Base-by-base conservation (phyloP, 2,888 invertebrate species). In the Trissolcus japonicus region DNA sequence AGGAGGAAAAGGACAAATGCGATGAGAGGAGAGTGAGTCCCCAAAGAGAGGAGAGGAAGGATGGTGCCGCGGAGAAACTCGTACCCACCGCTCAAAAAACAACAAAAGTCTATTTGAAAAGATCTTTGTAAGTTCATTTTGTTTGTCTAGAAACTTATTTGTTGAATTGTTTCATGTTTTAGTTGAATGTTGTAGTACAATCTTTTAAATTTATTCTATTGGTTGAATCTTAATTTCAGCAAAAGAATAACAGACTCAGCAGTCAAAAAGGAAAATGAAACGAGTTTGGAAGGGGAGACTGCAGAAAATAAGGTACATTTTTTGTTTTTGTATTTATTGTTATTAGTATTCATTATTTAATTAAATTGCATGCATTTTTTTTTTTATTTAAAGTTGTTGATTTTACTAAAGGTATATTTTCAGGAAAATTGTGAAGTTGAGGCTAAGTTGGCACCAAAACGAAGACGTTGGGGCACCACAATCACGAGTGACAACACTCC, bases 401-500 rank as follows among this genome's bases (percentile, higher is more conserved):
- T 16, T 51, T 16, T 13, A 51, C 2, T 17, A 2, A 51, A 51
- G 1, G 3, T 2, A 51, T 19, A 17, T 51, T 51, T 62, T 72
- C 41, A 89, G 88, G 87, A 88, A 80, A 89, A 87, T 79, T 82
- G 84, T 62, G 82, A 80, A 72, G 82, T 81, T 73, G 84, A 82
- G 71, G 80, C 82, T 43, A 87, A 86, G 80, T 82, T 81, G 78
- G 79, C 86, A 53, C 87, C 88, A 59, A 87, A 89, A 55, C 90
- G 88, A 80, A 86, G 90, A 69, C 88, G 89, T 72, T 90, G 90
- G 90, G 90, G 90, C 46, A 86, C 86, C 13, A 86, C 87, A 65
- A 82, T 86, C 19, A 78, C 80, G 53, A 85, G 87, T 7, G 87
- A 91, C 41, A 91, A 92, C 65, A 91, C 92, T 69, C 93, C 93